phyloP scores from a whole-genome alignment of 2,113 vertebrate species.

The Epinephelus moara region DNA sequence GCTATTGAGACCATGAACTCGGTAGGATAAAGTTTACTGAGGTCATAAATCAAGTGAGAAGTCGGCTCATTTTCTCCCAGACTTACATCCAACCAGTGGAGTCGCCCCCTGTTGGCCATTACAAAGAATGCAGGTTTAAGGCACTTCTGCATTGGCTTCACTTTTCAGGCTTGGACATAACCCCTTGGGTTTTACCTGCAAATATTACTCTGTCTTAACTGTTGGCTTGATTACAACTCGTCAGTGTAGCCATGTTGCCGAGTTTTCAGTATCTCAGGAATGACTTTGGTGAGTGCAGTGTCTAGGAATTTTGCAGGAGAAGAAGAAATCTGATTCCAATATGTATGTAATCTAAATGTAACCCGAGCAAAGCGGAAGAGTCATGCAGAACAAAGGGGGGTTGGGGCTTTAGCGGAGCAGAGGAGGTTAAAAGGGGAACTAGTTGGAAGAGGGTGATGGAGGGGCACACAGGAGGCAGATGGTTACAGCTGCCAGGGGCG shows the following conservation, averaged over 20 bases:
- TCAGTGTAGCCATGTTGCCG: neutral
- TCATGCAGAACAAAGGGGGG: neutral
- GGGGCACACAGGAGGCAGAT: slow-evolving; percentile 35
- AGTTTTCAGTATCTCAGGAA: neutral
- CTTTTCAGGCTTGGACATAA: too few relatives aligned
- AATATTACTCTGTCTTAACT: neutral
- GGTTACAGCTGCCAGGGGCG: slow-evolving; percentile 70
- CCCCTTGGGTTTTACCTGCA: too few relatives aligned
- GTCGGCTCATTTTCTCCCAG: too few relatives aligned
- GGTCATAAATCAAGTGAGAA: too few relatives aligned
- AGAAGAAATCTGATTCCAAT: neutral
- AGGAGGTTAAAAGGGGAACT: slow-evolving; percentile 26
- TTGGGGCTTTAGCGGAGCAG: neutral
- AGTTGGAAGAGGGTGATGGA: slow-evolving; percentile 39
- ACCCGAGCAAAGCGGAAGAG: neutral
- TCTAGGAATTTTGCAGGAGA: neutral
- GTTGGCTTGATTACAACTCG: neutral
- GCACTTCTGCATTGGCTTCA: too few relatives aligned
- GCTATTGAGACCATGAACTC: too few relatives aligned
- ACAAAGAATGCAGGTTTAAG: too few relatives aligned
- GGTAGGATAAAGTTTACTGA: too few relatives aligned
- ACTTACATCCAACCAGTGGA: too few relatives aligned
- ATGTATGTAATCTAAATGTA: slow-evolving; percentile 18
- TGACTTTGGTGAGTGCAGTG: neutral
- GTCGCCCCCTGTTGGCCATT: too few relatives aligned